Conservation (phyloP, 1,140 invertebrate genomes). For the Sinella curviseta region DNA sequence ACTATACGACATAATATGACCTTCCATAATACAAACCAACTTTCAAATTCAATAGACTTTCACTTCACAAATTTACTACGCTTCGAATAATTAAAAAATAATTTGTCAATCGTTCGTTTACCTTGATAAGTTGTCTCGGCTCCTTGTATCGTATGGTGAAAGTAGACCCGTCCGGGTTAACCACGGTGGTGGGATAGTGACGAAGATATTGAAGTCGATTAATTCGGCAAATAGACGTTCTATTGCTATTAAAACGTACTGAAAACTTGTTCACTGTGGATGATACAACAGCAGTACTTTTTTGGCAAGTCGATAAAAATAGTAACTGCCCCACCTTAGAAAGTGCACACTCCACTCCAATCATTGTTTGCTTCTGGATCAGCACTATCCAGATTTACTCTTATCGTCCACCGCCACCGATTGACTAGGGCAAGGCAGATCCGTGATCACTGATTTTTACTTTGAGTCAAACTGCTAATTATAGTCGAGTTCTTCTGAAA, state of each 20-base stretch:
- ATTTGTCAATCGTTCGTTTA: conserved; percentile 52
- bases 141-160: conserved; percentile 77
- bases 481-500: too few species aligned
- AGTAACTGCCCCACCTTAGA: conserved; percentile 9
- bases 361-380: conserved; percentile 13
- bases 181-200: conserved; percentile 72
- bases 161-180: conserved; percentile 79
- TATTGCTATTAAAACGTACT: conserved; percentile 23
- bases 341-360: neutral
- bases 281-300: neutral
- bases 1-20: neutral
- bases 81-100: neutral
- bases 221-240: conserved; percentile 67
- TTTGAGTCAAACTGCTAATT: too few species aligned
- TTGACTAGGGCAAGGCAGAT: too few species aligned
- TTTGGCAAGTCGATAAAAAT: neutral
- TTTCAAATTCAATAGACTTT: too few species aligned
- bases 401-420: too few species aligned
- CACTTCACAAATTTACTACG: too few species aligned
- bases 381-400: neutral
- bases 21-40: too few species aligned
- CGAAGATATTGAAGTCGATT: conserved; percentile 68
- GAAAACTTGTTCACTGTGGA: neutral
- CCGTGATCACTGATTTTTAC: too few species aligned
- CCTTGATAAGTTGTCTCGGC: conserved; percentile 80